Evolutionary conservation across 2,113 vertebrate species (phyloP), one percentile per base, ranked within the genome.

Genomic region (Hemiscyllium ocellatum): DNA sequence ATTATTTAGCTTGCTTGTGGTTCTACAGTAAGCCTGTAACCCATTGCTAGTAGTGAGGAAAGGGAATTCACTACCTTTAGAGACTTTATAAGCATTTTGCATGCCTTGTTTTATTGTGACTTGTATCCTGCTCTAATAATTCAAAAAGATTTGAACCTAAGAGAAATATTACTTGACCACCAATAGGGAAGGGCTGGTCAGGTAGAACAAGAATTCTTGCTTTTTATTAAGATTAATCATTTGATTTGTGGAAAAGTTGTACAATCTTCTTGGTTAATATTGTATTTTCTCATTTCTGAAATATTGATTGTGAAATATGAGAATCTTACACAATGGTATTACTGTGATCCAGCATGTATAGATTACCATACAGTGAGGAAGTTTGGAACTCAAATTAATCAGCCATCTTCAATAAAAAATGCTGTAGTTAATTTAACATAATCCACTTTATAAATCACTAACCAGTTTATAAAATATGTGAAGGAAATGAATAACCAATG

Each of bases 401-500:
- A 66, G 61, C 33, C 19, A 61, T 65, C 33, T 66, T 93, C 89
- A 93, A 93, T 93, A 66, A 66, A 66, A 93, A 66, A 22, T 66
- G 17, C 20, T 66, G 89, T 66, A 93, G 61, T 93, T 93, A 93
- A 93, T 93, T 93, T 93, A 93, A 42, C 66, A 93, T 93, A 93
- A 93, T 93, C n/a, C 89, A 93, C 33, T 93, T 66, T 66, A 93
- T 93, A 66, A 66, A 93, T 93, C 89, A 93, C 89, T 37, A 66
- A 93, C 61, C 61, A 93, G 61, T 15, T 66, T 93, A 93, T 93
- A 93, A 93, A 93, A 68, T 93, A 93, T 66, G 33, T 93, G 89
- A 68, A 93, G 89, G n/a, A 93, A 93, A 93, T 93, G 89, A 61
- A 93, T 93, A 93, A 37, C 89, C 89, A 93, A 66, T 93, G 89